phyloP scores from a whole-genome alignment of 1,140 invertebrate species.

The Calycopis cecrops region DNA sequence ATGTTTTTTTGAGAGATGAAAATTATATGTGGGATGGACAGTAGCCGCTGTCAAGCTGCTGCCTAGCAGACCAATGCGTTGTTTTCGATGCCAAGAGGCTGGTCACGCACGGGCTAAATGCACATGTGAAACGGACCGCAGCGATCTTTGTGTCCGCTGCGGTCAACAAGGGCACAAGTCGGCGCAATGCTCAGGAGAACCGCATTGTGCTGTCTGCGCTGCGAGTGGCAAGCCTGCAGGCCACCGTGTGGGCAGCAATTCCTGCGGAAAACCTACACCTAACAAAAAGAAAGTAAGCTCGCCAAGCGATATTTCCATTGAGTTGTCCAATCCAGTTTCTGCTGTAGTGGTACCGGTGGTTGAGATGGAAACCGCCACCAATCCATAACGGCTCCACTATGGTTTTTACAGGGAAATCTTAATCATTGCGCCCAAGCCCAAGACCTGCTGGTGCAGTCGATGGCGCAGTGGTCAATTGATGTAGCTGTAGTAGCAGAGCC shows the following conservation, averaged over 20 bases:
- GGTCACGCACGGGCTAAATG: slow-evolving; percentile 14
- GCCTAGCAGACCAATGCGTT: not conserved
- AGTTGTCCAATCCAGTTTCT: not conserved
- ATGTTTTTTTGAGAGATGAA: slow-evolving; percentile 12
- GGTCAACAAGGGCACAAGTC: slow-evolving; percentile 11
- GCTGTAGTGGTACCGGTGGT: not conserved
- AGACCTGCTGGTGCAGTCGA: no score
- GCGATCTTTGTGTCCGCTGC: slow-evolving; percentile 18
- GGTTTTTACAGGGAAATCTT: no score
- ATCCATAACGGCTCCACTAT: no score
- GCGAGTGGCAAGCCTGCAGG: no score
- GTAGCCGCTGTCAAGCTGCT: not conserved
- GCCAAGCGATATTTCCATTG: not conserved
- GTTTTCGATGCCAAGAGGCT: no score
- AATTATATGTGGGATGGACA: not conserved
- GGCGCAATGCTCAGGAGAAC: slow-evolving; percentile 2
- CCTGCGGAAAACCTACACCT: no score
- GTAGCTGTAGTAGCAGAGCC: no score
- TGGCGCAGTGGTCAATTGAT: no score
- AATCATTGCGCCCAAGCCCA: no score
- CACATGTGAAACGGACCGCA: slow-evolving; percentile 9
- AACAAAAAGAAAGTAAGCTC: no score
- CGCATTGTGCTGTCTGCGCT: slow-evolving; percentile 10
- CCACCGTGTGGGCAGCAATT: no score
- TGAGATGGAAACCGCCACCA: no score